phyloP scores from a whole-genome alignment of 2,113 vertebrate species.

The Eonycteris spelaea region DNA sequence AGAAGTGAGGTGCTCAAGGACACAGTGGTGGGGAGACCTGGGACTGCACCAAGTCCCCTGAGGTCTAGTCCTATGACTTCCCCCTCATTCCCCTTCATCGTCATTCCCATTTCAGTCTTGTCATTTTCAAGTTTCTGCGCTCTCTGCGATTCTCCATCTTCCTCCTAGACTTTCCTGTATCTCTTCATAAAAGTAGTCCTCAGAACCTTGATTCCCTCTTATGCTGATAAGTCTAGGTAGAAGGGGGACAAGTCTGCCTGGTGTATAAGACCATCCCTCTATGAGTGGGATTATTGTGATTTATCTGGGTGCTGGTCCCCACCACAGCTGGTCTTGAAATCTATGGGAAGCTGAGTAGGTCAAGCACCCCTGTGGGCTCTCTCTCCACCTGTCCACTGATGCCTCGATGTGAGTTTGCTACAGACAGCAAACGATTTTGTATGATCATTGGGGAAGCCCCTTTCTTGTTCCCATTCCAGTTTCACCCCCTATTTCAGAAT shows the following conservation, averaged over 20 bases:
- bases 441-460: background rate
- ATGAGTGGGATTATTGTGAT: accelerated
- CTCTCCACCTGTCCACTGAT: background rate
- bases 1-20: background rate
- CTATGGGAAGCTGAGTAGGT: background rate
- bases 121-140: background rate
- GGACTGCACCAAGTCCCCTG: background rate
- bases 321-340: too few species aligned
- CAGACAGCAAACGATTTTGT: background rate
- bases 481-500: background rate
- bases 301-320: background rate
- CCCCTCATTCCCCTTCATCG: too few species aligned
- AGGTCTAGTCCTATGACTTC: accelerated
- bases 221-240: background rate
- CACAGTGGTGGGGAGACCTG: accelerated
- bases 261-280: background rate
- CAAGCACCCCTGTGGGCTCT: background rate
- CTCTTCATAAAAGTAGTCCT: background rate
- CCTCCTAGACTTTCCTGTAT: background rate
- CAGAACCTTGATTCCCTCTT: background rate
- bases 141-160: background rate
- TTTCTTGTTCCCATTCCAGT: background rate
- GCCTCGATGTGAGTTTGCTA: background rate
- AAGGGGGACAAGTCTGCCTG: background rate
- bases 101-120: background rate